Conservation (phyloP, 2,797 vertebrate species). For the Tiaroga cobitis region DNA sequence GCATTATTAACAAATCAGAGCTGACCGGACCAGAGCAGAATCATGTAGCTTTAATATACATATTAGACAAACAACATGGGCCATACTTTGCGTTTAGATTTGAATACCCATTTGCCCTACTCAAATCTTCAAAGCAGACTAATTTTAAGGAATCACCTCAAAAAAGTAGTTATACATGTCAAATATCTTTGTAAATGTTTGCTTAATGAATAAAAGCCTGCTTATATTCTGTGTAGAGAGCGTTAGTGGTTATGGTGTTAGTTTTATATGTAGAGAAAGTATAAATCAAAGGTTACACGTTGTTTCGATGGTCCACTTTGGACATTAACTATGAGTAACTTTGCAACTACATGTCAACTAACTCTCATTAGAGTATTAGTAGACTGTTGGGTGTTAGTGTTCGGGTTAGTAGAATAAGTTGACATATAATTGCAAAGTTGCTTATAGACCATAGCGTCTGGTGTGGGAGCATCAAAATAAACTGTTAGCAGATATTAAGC, state of each 20-base stretch:
- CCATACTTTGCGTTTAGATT: neutral
- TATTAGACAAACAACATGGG: slow-evolving; percentile 1
- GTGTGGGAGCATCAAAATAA: neutral
- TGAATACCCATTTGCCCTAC: neutral
- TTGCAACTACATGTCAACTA: neutral
- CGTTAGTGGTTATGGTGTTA: neutral
- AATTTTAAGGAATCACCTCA: neutral
- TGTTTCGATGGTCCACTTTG: neutral
- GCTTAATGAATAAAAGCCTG: neutral
- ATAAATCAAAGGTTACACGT: neutral
- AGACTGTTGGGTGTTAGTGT: neutral
- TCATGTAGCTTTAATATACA: neutral
- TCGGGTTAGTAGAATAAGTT: neutral
- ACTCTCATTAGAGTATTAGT: neutral
- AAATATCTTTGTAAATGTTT: neutral
- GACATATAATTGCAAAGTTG: neutral
- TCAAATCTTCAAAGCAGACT: neutral
- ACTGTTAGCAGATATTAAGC: neutral
- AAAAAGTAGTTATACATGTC: neutral
- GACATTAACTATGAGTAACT: neutral
- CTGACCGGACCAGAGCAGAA: neutral
- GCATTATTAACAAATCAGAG: slow-evolving; percentile 11
- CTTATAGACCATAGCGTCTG: neutral
- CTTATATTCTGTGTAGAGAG: neutral
- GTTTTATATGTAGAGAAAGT: neutral